These are phyloP conservation scores for Zaprionus davidi DNA, from an alignment of 1,140 invertebrate genomes.

Conservation along the genomic window DNA sequence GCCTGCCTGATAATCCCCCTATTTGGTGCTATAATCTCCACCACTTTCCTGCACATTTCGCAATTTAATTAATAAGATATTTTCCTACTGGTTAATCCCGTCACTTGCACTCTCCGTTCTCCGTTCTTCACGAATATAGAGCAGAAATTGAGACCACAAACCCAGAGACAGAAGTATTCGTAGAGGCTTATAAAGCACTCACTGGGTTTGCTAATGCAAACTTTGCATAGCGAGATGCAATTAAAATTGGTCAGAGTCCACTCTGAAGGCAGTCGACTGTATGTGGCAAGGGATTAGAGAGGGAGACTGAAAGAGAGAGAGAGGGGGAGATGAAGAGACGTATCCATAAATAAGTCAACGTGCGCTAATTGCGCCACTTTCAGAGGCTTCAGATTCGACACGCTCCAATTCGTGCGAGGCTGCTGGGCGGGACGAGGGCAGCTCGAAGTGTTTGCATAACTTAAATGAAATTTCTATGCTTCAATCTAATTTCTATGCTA, in stretches of 20 bases:
- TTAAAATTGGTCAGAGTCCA: constrained; percentile 50
- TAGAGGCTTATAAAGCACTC: constrained; percentile 9
- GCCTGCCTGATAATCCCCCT: not conserved
- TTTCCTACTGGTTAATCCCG: not conserved
- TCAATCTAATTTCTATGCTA: constrained; percentile 80
- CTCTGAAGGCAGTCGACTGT: constrained; percentile 51
- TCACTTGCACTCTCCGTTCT: constrained; percentile 2
- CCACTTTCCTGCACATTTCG: not conserved
- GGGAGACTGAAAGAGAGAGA: not conserved
- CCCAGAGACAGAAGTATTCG: constrained; percentile 1
- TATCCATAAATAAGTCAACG: constrained; percentile 75
- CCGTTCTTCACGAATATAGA: not conserved
- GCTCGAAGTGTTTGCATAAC: constrained; percentile 68
- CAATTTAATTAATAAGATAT: not conserved
- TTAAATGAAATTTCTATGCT: constrained; percentile 75
- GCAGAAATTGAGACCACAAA: not conserved
- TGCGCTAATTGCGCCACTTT: constrained; percentile 70
- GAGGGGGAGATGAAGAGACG: constrained; percentile 4
- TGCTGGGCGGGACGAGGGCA: not conserved
- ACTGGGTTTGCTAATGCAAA: constrained; percentile 32
- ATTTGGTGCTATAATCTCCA: not conserved
- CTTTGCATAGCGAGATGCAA: constrained; percentile 53
- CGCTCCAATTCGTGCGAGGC: constrained; percentile 67
- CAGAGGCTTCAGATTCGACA: constrained; percentile 41
- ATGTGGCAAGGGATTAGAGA: constrained; percentile 5